Evolutionary conservation across 2,888 invertebrate species (phyloP).

Genomic region (Spatulosminthurus flaviceps): DNA sequence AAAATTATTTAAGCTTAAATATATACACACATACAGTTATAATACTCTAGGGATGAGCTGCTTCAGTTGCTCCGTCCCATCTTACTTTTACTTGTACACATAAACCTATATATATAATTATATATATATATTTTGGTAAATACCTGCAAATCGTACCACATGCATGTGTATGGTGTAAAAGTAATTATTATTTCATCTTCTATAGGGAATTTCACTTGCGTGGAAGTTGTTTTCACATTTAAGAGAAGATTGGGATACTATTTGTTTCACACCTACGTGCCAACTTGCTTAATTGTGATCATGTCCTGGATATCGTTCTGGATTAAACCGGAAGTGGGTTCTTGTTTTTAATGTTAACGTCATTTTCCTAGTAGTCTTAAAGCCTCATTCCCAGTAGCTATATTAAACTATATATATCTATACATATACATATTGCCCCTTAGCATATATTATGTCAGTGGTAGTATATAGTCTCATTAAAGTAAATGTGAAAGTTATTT

Average conservation of each 20-base stretch:
- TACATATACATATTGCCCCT: too few relatives aligned
- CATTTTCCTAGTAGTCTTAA: background rate
- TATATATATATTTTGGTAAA: too few relatives aligned
- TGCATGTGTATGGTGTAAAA: background rate
- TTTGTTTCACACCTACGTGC: conserved; percentile 91
- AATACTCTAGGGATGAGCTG: too few relatives aligned
- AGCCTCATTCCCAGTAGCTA: background rate
- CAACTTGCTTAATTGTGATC: conserved; percentile 86
- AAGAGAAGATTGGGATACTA: conserved; percentile 89
- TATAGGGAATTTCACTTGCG: conserved; percentile 87
- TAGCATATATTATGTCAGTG: too few relatives aligned
- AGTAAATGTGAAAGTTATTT: conserved; percentile 1
- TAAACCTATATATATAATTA: too few relatives aligned
- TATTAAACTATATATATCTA: background rate
- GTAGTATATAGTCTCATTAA: background rate
- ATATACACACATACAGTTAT: too few relatives aligned
- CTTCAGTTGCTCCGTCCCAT: too few relatives aligned
- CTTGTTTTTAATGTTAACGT: background rate
- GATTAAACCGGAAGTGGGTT: conserved; percentile 63
- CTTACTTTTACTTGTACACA: too few relatives aligned
- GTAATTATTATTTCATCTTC: conserved; percentile 52
- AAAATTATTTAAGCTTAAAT: too few relatives aligned
- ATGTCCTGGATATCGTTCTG: conserved; percentile 67
- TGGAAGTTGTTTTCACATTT: conserved; percentile 87
- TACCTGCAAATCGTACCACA: too few relatives aligned